Evolutionary conservation across 2,113 vertebrate genomes (phyloP), one percentile per base, ranked within the genome.

Genomic region (Pseudolaguvia tuberculata): DNA sequence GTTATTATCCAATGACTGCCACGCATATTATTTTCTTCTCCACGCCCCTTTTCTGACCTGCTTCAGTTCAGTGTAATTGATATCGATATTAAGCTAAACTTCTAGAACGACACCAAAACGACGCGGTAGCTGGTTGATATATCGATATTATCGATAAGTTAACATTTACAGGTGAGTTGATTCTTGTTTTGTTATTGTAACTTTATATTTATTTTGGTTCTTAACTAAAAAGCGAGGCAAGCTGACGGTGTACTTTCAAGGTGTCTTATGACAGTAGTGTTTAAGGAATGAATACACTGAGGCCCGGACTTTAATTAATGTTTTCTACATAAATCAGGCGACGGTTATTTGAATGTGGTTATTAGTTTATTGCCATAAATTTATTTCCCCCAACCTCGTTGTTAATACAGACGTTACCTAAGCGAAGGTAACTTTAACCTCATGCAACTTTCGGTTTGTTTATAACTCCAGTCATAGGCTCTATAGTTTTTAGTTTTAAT

Each of bases 31-130:
- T 27, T 72, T n/a, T 69, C 12, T 18, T 80, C 77, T 75, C 73
- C 58, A 81, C 82, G 79, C 86, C 79, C 63, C 82, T 79, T 79
- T 17, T 61, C 67, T 81, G 86, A 87, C 73, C 86, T 52, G 68
- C 81, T 73, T 79, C 79, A 50, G 80, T 73, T 79, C 78, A 52
- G 79, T 77, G 84, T 85, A 86, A 86, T 86, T 87, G 83, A 88
- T 85, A 82, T 71, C 69, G 58, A 52, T 39, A 45, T 35, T 63
- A 67, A 81, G 79, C 67, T 48, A 59, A 56, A 15, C 61, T 35
- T 4, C 51, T 25, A 50, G 23, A 79, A 52, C 71, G 62, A 67
- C 10, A 56, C 20, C 51, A 6, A 61, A 59, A 78, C 68, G 18
- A 3, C 15, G 13, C 27, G 17, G 45, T 8, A 70, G 35, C 72